A percentile compares a stretch with the other conserved stretches of the same genome.
Conservation (phyloP, 2,888 invertebrate species). For the Deilephila elpenor region DNA sequence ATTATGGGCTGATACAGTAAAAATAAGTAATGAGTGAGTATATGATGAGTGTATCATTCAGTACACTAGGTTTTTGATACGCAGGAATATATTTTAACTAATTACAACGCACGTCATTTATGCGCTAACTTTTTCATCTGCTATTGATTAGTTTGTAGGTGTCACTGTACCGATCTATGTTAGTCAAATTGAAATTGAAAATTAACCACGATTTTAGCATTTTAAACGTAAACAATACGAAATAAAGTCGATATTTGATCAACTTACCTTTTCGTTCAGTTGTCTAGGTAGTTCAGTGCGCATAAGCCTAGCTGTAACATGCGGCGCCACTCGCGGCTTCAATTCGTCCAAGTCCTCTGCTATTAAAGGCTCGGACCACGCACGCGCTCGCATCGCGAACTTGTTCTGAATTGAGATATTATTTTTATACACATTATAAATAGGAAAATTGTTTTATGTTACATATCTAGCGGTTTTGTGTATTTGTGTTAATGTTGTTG, state of each 20-base stretch:
- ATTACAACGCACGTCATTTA: background rate
- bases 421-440: background rate
- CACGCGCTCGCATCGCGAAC: conserved; percentile 92
- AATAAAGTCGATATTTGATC: background rate
- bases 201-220: background rate
- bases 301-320: conserved; percentile 63
- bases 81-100: too few species aligned
- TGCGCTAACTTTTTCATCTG: too few species aligned
- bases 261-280: conserved; percentile 61
- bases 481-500: background rate
- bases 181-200: too few species aligned
- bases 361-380: conserved; percentile 89
- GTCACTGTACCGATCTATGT: too few species aligned
- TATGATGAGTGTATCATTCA: too few species aligned
- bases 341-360: conserved; percentile 59
- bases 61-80: too few species aligned
- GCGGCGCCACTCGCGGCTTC: conserved; percentile 56
- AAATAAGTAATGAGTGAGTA: too few species aligned
- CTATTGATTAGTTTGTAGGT: too few species aligned
- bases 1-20: too few species aligned
- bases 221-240: background rate
- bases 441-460: background rate
- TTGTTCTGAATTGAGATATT: conserved; percentile 86
- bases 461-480: background rate
- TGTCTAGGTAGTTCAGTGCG: conserved; percentile 65